phyloP scores from a whole-genome alignment of 2,888 invertebrate species.

The Galerucella pusilla region DNA sequence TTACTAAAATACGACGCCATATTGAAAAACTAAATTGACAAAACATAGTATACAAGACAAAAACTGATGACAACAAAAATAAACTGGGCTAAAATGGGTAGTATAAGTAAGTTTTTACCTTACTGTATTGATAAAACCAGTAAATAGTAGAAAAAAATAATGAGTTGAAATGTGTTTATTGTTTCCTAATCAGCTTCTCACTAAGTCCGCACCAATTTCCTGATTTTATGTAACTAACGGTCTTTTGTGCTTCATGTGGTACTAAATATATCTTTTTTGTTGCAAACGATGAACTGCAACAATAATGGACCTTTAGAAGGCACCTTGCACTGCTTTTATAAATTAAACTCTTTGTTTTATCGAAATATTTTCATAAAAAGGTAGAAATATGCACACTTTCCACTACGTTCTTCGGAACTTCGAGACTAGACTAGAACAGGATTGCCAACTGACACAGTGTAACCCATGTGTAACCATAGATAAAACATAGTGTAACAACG shows the following conservation, averaged over 20 bases:
- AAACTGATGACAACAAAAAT: conserved; percentile 43
- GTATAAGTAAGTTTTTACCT: conserved; percentile 26
- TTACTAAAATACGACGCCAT: conserved; percentile 56
- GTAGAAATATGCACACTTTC: conserved; percentile 46
- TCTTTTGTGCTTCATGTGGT: conserved; percentile 44
- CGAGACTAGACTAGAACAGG: conserved; percentile 10
- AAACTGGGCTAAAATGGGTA: conserved; percentile 17
- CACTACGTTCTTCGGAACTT: conserved; percentile 37
- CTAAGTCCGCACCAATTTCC: conserved; percentile 42
- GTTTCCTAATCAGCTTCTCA: conserved; percentile 32
- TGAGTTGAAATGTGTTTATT: conserved; percentile 32
- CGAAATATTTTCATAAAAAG: conserved; percentile 43
- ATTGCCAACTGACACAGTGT: conserved; percentile 3
- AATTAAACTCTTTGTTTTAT: conserved; percentile 39
- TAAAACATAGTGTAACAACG: background rate
- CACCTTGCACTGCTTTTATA: conserved; percentile 35
- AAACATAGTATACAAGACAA: conserved; percentile 48
- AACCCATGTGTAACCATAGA: background rate
- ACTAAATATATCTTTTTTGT: conserved; percentile 29
- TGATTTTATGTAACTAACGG: conserved; percentile 50
- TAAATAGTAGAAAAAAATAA: conserved; percentile 15
- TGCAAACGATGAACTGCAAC: conserved; percentile 18
- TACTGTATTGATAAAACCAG: conserved; percentile 20
- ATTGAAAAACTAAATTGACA: conserved; percentile 57
- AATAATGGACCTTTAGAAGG: conserved; percentile 27